These are phyloP conservation scores for Ceryle rudis DNA, from an alignment of 2,797 vertebrate species.

Conservation along the genomic window DNA sequence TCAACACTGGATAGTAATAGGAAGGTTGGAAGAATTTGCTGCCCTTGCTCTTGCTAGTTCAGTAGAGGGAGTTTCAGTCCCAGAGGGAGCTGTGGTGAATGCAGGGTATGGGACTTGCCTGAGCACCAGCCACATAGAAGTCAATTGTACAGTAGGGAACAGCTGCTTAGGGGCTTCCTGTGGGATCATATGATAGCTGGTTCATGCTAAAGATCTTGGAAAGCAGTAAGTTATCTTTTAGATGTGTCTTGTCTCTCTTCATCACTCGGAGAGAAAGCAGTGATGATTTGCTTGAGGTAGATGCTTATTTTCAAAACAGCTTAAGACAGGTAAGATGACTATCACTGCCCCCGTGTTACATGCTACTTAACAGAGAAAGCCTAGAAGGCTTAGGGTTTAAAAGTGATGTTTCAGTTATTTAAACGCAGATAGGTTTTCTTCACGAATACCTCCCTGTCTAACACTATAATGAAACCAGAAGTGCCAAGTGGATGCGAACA, in stretches of 20 bases:
- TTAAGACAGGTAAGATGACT: neutral
- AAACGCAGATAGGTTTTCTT: neutral
- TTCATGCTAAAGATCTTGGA: neutral
- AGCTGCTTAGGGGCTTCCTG: neutral
- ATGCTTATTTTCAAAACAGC: neutral
- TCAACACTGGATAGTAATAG: neutral
- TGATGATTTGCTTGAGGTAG: neutral
- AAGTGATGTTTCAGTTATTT: neutral
- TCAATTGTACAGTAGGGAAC: neutral
- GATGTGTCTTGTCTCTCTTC: neutral
- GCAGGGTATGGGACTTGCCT: rapidly evolving
- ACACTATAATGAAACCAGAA: neutral
- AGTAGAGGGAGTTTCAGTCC: neutral
- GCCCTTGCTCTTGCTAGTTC: neutral
- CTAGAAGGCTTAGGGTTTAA: neutral
- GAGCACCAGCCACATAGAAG: rapidly evolving
- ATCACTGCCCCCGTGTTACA: neutral
- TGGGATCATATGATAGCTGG: neutral
- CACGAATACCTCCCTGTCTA: neutral
- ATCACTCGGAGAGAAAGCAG: neutral
- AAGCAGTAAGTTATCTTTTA: neutral
- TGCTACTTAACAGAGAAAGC: neutral
- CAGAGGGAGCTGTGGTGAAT: neutral
- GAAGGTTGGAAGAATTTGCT: neutral
- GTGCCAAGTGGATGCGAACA: neutral